Conservation (phyloP, 1,140 invertebrate species). For the Hydropsyche tenuis region DNA sequence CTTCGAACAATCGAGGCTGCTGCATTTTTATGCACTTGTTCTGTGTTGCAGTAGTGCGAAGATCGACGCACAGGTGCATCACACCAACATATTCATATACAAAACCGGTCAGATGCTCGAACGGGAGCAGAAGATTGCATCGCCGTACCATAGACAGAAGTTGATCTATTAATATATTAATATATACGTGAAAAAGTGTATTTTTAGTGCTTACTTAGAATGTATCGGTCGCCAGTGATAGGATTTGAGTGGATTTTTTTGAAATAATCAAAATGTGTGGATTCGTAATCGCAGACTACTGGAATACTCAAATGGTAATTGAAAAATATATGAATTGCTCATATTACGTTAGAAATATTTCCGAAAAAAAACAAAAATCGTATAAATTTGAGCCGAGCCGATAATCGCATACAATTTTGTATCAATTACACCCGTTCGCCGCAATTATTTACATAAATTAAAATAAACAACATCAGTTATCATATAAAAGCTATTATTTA, state of each 20-base stretch:
- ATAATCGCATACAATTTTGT: conserved; percentile 23
- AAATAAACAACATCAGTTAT: conserved; percentile 11
- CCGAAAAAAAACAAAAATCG: too few relatives aligned
- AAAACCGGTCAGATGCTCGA: conserved; percentile 43
- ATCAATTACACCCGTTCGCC: conserved; percentile 4
- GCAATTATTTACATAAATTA: conserved; percentile 20
- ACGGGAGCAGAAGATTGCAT: conserved; percentile 29
- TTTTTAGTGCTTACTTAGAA: too few relatives aligned
- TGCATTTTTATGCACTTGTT: conserved; percentile 33
- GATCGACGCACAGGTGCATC: conserved; percentile 38
- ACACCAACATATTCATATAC: conserved; percentile 9
- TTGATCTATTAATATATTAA: conserved; percentile 5
- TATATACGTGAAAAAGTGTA: too few relatives aligned
- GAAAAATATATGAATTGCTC: too few relatives aligned
- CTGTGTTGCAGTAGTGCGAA: conserved; percentile 15
- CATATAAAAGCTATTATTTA: conserved; percentile 22
- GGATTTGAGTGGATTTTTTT: too few relatives aligned
- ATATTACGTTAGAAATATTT: too few relatives aligned
- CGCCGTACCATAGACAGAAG: conserved; percentile 5
- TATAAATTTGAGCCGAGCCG: background rate
- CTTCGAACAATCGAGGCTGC: background rate
- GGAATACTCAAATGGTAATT: too few relatives aligned
- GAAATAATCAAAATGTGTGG: too few relatives aligned
- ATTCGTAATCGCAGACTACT: too few relatives aligned
- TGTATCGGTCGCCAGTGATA: too few relatives aligned